These are phyloP conservation scores for Holacanthus passer DNA, from an alignment of 2,113 vertebrate genomes.

Conservation along the genomic window DNA sequence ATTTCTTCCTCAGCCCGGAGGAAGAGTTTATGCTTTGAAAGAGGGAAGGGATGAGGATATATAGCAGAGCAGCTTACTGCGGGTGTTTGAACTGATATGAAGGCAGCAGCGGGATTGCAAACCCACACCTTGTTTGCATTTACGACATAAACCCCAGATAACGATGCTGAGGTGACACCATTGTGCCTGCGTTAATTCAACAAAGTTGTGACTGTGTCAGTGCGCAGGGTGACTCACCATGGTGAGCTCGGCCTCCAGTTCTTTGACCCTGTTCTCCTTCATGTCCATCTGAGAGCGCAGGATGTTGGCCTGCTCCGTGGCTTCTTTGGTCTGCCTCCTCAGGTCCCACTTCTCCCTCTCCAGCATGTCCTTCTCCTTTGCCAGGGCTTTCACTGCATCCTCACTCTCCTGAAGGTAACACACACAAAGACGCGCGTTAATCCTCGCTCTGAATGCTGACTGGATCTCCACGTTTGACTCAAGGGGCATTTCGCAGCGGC, in stretches of 20 bases:
- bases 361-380: conserved; percentile 95
- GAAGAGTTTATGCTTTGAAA: conserved; percentile 22
- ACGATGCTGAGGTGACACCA: background rate
- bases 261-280: conserved; percentile 98
- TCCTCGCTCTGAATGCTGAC: background rate
- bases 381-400: conserved; percentile 94
- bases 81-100: conserved; percentile 17
- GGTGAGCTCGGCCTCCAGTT: conserved; percentile 96
- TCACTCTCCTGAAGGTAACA: conserved; percentile 91
- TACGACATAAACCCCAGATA: background rate
- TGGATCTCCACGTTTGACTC: background rate
- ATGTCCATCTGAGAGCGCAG: conserved; percentile 96
- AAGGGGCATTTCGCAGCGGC: conserved; percentile 2
- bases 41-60: conserved; percentile 17
- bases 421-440: background rate
- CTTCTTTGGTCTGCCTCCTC: conserved; percentile 95
- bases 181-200: background rate
- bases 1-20: conserved; percentile 23
- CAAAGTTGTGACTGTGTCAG: background rate
- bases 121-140: conserved; percentile 28
- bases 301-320: conserved; percentile 91
- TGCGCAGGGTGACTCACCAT: conserved; percentile 88
- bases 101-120: background rate
- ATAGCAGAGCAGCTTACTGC: conserved; percentile 15
- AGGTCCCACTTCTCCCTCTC: conserved; percentile 99